Conservation (phyloP, 2,113 vertebrate genomes). For the Haliaeetus leucogaster region DNA sequence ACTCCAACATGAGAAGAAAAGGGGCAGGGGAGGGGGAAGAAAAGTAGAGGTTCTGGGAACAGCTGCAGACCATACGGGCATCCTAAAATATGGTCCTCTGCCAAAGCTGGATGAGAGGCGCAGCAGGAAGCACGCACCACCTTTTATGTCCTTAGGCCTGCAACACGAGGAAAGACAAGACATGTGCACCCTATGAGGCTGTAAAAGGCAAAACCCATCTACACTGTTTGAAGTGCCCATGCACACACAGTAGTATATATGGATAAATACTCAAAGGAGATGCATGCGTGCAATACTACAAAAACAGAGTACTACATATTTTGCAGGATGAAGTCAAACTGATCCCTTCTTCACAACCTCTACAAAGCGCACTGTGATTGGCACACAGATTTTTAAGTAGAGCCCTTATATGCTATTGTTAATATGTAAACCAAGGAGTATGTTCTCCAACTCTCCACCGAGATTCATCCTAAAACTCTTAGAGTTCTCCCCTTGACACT, state of each 20-base stretch:
- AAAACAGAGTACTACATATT: not conserved
- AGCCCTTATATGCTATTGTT: not conserved
- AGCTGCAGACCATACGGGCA: slow-evolving; percentile 36
- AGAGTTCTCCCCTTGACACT: not conserved
- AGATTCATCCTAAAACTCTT: not conserved
- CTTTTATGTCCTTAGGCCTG: not conserved
- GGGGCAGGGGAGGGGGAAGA: not conserved
- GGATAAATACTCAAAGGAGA: not conserved
- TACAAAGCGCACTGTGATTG: not conserved
- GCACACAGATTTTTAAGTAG: not conserved
- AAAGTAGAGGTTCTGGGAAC: not conserved
- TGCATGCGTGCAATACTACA: not conserved
- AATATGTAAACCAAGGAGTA: not conserved
- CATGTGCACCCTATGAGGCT: not conserved
- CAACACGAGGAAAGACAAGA: not conserved
- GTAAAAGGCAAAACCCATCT: not conserved
- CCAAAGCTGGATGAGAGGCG: not conserved
- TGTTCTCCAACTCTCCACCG: not conserved
- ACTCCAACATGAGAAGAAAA: not conserved
- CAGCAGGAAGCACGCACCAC: not conserved
- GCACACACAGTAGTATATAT: not conserved
- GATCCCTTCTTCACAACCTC: not conserved
- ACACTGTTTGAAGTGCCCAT: not conserved
- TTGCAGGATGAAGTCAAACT: not conserved
- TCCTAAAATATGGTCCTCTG: not conserved